These are phyloP conservation scores for Tetragonula carbonaria DNA, from an alignment of 2,888 invertebrate species.

Conservation along the genomic window DNA sequence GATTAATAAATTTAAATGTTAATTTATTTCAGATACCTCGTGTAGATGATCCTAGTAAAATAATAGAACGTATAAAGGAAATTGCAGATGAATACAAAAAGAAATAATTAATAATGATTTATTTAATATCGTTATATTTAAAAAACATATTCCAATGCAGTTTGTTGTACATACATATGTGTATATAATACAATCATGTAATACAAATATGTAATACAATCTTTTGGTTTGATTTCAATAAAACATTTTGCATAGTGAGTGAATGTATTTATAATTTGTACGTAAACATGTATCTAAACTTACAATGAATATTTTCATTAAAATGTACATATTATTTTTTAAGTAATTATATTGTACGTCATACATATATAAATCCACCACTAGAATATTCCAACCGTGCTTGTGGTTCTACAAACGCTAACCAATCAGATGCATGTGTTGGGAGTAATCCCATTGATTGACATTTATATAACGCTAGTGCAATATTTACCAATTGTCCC, in stretches of 20 bases:
- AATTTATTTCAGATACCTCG: slow-evolving; percentile 89
- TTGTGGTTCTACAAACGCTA: slow-evolving; percentile 97
- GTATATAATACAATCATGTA: slow-evolving; percentile 10
- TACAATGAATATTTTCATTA: slow-evolving; percentile 42
- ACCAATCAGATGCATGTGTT: slow-evolving; percentile 98
- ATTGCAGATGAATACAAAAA: slow-evolving; percentile 89
- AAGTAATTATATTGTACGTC: slow-evolving; percentile 60
- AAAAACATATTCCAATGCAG: slow-evolving; percentile 12
- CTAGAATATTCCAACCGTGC: slow-evolving; percentile 93
- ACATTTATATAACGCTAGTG: slow-evolving; percentile 97
- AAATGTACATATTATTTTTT: slow-evolving; percentile 20
- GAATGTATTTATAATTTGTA: slow-evolving; percentile 31
- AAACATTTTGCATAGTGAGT: slow-evolving; percentile 46
- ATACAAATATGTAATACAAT: slow-evolving; percentile 28
- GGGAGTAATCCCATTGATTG: slow-evolving; percentile 99
- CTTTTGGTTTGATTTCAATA: slow-evolving; percentile 54
- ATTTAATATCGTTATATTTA: slow-evolving; percentile 14
- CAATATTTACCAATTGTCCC: slow-evolving; percentile 96
- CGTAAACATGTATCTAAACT: slow-evolving; percentile 27
- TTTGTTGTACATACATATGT: slow-evolving; percentile 7
- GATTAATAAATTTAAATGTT: slow-evolving; percentile 7
- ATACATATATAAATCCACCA: slow-evolving; percentile 87
- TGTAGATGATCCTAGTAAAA: slow-evolving; percentile 92
- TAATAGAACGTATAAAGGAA: slow-evolving; percentile 89
- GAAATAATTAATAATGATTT: slow-evolving; percentile 76